Percentiles rank a stretch among this genome's conserved stretches.
Evolutionary conservation across 2,113 vertebrate genomes (phyloP).

Genomic region (Pandion haliaetus): DNA sequence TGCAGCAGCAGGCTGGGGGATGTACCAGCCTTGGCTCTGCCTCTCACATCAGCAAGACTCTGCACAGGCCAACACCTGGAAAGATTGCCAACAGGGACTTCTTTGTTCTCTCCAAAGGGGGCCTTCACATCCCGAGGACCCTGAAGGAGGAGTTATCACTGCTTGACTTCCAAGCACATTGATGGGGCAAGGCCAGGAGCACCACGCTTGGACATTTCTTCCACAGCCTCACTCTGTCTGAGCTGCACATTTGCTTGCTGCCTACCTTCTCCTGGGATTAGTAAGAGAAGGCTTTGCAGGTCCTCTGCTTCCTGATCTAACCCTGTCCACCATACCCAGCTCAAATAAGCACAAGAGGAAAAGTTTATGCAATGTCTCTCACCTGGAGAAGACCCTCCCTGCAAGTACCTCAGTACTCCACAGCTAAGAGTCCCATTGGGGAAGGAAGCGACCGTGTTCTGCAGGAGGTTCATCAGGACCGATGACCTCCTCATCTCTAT

Average conservation of each 20-base stretch:
- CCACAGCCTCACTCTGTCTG: not conserved
- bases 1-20: not conserved
- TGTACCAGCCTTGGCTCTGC: rapidly evolving
- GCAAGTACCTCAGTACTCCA: not conserved
- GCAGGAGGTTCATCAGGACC: not conserved
- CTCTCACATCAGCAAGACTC: not conserved
- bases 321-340: not conserved
- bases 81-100: not conserved
- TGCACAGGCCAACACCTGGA: not conserved
- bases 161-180: not conserved
- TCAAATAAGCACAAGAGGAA: not conserved
- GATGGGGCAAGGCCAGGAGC: not conserved
- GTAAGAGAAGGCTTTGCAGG: not conserved
- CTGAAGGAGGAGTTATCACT: not conserved
- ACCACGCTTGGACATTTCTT: not conserved
- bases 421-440: not conserved
- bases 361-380: not conserved
- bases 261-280: not conserved
- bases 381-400: not conserved
- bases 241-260: not conserved
- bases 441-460: not conserved
- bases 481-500: not conserved
- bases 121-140: not conserved
- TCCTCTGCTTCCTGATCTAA: not conserved
- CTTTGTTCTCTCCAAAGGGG: not conserved